A percentile compares a stretch with the other conserved stretches of the same genome.
Evolutionary conservation across 1,140 invertebrate species (phyloP).

Genomic region (Psilanteris sp.): DNA sequence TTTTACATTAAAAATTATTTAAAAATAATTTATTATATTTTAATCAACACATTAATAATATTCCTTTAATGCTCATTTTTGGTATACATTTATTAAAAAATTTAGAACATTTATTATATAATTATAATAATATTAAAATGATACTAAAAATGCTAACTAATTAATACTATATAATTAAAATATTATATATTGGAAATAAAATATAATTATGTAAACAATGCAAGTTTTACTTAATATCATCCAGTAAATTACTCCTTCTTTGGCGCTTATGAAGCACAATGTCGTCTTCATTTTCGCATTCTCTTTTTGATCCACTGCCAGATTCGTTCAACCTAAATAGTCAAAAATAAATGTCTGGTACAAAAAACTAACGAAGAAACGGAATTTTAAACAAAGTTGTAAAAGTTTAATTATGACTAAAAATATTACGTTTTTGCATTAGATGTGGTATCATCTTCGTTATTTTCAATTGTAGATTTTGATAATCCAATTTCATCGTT

Average conservation of each 20-base stretch:
- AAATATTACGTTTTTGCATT: not conserved
- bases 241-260: slow-evolving; percentile 22
- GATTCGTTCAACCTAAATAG: slow-evolving; percentile 5
- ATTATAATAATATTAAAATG: no score
- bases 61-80: no score
- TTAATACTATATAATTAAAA: not conserved
- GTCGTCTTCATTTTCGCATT: slow-evolving; percentile 2
- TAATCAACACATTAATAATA: no score
- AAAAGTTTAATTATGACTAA: not conserved
- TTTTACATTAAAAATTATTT: no score
- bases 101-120: no score
- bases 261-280: slow-evolving; percentile 11
- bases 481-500: slow-evolving; percentile 21
- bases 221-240: slow-evolving; percentile 40
- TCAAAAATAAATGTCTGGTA: not conserved
- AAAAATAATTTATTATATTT: no score
- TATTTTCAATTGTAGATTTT: not conserved
- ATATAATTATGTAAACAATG: no score
- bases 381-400: no score
- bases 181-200: slow-evolving; percentile 1
- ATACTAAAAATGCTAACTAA: no score
- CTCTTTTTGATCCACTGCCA: slow-evolving; percentile 10
- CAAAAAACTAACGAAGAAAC: not conserved
- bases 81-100: no score
- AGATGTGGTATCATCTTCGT: not conserved